Evolutionary conservation across 2,113 vertebrate genomes (phyloP).

Genomic region (Monopterus albus): DNA sequence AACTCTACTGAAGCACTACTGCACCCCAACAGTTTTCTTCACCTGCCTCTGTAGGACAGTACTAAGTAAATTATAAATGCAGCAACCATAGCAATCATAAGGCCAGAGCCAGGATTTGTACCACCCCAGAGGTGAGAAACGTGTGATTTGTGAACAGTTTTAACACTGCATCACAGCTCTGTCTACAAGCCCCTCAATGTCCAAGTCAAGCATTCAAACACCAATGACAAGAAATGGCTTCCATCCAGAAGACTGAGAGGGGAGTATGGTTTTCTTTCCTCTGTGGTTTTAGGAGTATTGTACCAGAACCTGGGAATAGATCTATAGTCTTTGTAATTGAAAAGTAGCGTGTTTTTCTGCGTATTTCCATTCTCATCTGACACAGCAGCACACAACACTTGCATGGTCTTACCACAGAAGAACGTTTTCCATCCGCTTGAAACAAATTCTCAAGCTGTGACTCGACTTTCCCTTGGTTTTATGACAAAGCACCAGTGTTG

Average conservation of each 20-base stretch:
- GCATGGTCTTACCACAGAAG: conserved; percentile 45
- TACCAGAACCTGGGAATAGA: conserved; percentile 69
- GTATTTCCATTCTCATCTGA: conserved; percentile 63
- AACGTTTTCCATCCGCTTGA: conserved; percentile 74
- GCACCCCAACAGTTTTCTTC: conserved; percentile 36
- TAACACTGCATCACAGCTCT: conserved; percentile 72
- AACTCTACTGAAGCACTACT: conserved; percentile 33
- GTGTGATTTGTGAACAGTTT: conserved; percentile 65
- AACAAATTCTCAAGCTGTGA: conserved; percentile 78
- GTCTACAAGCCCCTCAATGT: conserved; percentile 67
- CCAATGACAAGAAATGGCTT: conserved; percentile 58
- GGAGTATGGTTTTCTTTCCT: conserved; percentile 55
- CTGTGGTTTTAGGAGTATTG: conserved; percentile 58
- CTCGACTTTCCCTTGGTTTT: conserved; percentile 76
- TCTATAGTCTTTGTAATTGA: conserved; percentile 54
- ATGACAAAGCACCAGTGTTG: conserved; percentile 78
- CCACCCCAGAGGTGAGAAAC: conserved; percentile 65
- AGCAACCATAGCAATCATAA: neutral
- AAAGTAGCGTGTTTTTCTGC: conserved; percentile 56
- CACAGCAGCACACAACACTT: conserved; percentile 63
- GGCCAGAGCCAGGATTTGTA: conserved; percentile 25
- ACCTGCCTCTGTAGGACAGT: conserved; percentile 45
- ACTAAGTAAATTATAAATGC: conserved; percentile 15
- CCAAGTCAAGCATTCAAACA: conserved; percentile 69
- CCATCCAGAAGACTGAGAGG: conserved; percentile 64